Evolutionary conservation across 2,888 invertebrate genomes (phyloP), one percentile per base, ranked within the genome.

Genomic region (Amphimallon solstitiale): DNA sequence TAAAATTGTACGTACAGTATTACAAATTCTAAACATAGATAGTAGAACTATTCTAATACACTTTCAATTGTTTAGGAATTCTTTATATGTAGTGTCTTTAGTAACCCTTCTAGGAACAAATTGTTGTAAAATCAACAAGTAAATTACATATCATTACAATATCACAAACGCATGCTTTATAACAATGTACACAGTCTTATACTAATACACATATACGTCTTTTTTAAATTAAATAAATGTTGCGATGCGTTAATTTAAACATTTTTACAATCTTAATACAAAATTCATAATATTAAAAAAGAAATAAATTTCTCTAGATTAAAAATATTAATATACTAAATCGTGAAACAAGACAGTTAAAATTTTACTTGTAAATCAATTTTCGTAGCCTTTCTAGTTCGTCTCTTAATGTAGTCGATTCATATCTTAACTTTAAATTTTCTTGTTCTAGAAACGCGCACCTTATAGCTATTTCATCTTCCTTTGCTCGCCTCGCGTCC

Each of bases 391-490:
- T 65, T 51, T 78, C 76, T 60, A 70, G 66, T 68, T 79, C 78
- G 15, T 71, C 73, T 61, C 74, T 73, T 46, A 77, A 63, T 0
- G 76, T 70, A 0, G 76, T 71, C 12, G 72, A 82, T 77, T 91
- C 89, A 61, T 90, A 89, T 62, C 89, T 86, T 17, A 95, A 81
- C 78, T 91, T 89, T n/a, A 91, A 85, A 81, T 94, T 92, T 81
- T 96, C 95, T 73, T 92, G 91, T 80, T 97, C 95, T 15, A 97
- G 84, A 74, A 90, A 92, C 0, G 93, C 92, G 0, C 95, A 94
- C 65, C 95, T 86, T 40, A 97, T 91, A 0, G 96, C 95, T 56
- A 97, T 90, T 74, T 95, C 94, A 72, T 97, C 95, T 80, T 98
- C 97, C 75, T 97, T 93, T 45, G 92, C 89, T 73, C 95, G 86